A percentile compares a stretch with the other conserved stretches of the same genome.
phyloP scores from a whole-genome alignment of 2,888 invertebrate species.

The Drosophila rubida region DNA sequence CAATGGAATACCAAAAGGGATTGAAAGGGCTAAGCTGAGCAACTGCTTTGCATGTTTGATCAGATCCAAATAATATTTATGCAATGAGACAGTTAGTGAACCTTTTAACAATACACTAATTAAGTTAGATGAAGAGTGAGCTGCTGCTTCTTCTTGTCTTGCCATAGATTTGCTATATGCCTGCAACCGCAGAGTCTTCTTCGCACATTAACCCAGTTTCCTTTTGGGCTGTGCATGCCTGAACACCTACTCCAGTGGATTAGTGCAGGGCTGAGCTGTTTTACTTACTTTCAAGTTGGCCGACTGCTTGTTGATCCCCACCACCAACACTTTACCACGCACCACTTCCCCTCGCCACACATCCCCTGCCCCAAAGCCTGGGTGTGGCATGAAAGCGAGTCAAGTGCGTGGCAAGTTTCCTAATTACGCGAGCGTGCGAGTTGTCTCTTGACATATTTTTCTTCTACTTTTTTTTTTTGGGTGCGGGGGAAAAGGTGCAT shows the following conservation, averaged over 20 bases:
- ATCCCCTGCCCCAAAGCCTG: background rate
- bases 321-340: background rate
- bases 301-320: slow-evolving; percentile 31
- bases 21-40: background rate
- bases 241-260: slow-evolving; percentile 40
- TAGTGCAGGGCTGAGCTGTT: slow-evolving; percentile 31
- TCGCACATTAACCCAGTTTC: slow-evolving; percentile 46
- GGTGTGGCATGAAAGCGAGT: slow-evolving; percentile 57
- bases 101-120: too few species aligned
- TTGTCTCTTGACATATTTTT: slow-evolving; percentile 75
- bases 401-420: slow-evolving; percentile 78
- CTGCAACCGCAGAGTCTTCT: slow-evolving; percentile 6
- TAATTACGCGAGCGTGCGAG: slow-evolving; percentile 68
- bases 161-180: background rate
- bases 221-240: slow-evolving; percentile 21
- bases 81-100: too few species aligned
- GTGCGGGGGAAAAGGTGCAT: background rate
- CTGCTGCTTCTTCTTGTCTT: too few species aligned
- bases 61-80: background rate
- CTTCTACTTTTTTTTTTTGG: slow-evolving; percentile 30
- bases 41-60: background rate
- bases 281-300: slow-evolving; percentile 42
- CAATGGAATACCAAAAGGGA: background rate
- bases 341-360: background rate
- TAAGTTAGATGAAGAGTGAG: too few species aligned